Conservation (phyloP, 2,113 vertebrate genomes). For the Coryphaenoides rupestris region DNA sequence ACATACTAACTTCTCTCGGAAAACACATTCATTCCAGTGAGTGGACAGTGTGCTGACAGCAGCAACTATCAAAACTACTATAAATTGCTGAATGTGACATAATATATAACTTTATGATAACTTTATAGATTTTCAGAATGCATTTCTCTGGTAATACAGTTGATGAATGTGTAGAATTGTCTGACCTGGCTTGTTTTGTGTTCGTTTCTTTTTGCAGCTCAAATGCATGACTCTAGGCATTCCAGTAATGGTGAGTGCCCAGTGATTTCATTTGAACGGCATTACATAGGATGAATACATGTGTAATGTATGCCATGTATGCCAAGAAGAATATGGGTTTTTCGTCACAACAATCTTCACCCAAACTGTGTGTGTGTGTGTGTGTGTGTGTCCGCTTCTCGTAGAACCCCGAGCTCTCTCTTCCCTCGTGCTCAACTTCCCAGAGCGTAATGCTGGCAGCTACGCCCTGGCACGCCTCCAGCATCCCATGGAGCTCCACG, state of each 20-base stretch:
- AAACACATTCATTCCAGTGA: conserved; percentile 60
- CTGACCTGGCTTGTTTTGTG: neutral
- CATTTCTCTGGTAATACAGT: neutral
- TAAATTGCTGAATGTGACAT: neutral
- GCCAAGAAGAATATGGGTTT: neutral
- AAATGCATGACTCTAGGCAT: conserved; percentile 16
- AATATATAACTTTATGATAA: neutral
- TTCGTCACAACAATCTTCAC: too few species aligned
- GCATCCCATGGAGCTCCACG: conserved; percentile 60
- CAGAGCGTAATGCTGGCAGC: conserved; percentile 57
- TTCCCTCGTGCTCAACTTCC: conserved; percentile 77
- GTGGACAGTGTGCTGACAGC: neutral
- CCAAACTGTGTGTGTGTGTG: too few species aligned
- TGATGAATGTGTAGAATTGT: neutral
- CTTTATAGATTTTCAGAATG: neutral
- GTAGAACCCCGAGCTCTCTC: conserved; percentile 54
- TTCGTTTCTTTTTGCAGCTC: conserved; percentile 27
- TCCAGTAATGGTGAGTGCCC: conserved; percentile 42
- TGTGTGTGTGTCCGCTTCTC: neutral
- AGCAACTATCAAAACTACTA: neutral
- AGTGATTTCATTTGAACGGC: neutral
- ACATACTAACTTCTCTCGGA: conserved; percentile 68
- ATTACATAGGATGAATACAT: neutral
- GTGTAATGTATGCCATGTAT: neutral
- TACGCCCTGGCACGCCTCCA: conserved; percentile 62